Percentiles rank a stretch among this genome's conserved stretches.
These are phyloP conservation scores for Oncorhynchus nerka DNA, from an alignment of 2,113 vertebrate genomes.

Conservation along the genomic window DNA sequence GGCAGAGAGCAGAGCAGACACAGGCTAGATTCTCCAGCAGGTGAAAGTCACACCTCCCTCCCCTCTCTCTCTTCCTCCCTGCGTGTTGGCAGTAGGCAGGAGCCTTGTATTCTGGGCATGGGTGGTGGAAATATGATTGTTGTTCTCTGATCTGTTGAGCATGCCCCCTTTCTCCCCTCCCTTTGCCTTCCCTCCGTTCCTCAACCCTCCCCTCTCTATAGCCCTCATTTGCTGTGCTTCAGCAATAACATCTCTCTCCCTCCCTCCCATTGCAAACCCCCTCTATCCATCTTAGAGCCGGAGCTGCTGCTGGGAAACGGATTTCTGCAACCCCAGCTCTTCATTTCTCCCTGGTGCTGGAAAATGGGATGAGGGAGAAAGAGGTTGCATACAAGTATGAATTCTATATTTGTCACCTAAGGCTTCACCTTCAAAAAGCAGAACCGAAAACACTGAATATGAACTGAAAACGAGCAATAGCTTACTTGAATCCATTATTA, in stretches of 20 bases:
- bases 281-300: conserved; percentile 62
- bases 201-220: conserved; percentile 26
- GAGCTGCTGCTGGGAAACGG: conserved; percentile 59
- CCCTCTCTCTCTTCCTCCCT: conserved; percentile 7
- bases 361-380: conserved; percentile 43
- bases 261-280: conserved; percentile 57
- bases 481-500: background rate
- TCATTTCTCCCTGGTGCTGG: conserved; percentile 52
- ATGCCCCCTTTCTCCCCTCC: conserved; percentile 14
- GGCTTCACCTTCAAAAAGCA: conserved; percentile 36
- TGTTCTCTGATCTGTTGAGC: conserved; percentile 54
- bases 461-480: conserved; percentile 44
- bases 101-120: conserved; percentile 38
- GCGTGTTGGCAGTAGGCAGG: conserved; percentile 6
- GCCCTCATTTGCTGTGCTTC: background rate
- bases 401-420: conserved; percentile 49
- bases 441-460: conserved; percentile 48
- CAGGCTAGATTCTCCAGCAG: conserved; percentile 23
- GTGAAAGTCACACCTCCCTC: conserved; percentile 51
- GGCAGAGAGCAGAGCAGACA: conserved; percentile 6
- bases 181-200: conserved; percentile 1
- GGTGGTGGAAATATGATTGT: conserved; percentile 32
- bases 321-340: conserved; percentile 62
- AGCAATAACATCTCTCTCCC: conserved; percentile 13
- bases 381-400: conserved; percentile 49